Evolutionary conservation across 2,797 vertebrate genomes (phyloP).

Genomic region (Tympanoctomys barrerae): DNA sequence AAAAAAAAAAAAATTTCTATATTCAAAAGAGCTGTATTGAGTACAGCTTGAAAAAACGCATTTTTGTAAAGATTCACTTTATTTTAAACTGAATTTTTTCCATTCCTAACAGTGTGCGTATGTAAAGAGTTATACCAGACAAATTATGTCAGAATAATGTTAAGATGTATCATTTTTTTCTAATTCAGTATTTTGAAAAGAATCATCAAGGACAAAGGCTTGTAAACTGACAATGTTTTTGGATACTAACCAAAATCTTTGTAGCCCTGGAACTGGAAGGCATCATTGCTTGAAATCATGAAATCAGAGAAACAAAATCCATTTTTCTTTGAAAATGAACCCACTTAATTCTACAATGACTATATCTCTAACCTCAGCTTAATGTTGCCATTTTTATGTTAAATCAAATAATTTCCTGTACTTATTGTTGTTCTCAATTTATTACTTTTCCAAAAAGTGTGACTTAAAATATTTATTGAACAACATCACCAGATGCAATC

Average conservation of each 20-base stretch:
- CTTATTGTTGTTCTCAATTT: background rate
- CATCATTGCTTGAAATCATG: background rate
- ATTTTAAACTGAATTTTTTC: background rate
- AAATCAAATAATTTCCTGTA: background rate
- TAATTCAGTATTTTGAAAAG: conserved; percentile 25
- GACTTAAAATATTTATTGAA: background rate
- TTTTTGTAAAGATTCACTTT: background rate
- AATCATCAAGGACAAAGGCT: background rate
- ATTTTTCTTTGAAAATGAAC: background rate
- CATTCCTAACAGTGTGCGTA: background rate
- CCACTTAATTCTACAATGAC: background rate
- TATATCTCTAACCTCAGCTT: background rate
- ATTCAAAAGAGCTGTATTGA: background rate
- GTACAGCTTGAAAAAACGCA: background rate
- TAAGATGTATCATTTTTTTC: background rate
- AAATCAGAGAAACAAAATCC: background rate
- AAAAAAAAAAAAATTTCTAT: background rate
- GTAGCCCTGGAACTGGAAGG: background rate
- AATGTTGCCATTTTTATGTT: background rate
- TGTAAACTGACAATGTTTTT: background rate
- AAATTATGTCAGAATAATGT: background rate
- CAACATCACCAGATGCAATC: background rate
- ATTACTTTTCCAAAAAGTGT: background rate
- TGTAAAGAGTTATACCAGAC: background rate
- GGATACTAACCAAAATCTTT: conserved; percentile 1